A percentile compares a stretch with the other conserved stretches of the same genome.
These are phyloP conservation scores for Callyntrura sp. DNA, from an alignment of 2,888 invertebrate genomes.

Conservation along the genomic window DNA sequence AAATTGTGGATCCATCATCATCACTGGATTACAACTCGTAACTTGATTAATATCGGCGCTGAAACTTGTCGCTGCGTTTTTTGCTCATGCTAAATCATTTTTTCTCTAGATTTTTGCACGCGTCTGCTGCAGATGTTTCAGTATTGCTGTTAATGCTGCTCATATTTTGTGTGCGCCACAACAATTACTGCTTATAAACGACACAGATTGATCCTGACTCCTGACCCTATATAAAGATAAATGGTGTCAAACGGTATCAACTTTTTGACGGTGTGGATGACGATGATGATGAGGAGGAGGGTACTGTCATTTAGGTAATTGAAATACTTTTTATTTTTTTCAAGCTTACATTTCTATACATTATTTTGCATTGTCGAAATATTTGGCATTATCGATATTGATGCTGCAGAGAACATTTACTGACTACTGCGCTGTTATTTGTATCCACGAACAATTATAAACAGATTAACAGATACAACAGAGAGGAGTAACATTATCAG, in stretches of 20 bases:
- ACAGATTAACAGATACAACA: not conserved
- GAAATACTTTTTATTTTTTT: not conserved
- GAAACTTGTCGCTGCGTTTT: no score
- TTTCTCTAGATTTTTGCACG: no score
- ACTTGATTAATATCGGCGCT: not conserved
- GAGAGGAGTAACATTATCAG: not conserved
- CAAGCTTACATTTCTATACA: slow-evolving; percentile 60
- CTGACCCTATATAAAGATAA: not conserved
- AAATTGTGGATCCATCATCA: slow-evolving; percentile 1
- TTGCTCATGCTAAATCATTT: not conserved
- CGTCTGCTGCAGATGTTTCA: no score
- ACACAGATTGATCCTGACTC: not conserved
- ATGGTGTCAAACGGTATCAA: no score
- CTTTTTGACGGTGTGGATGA: not conserved
- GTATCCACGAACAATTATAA: not conserved
- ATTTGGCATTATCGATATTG: not conserved
- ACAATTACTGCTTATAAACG: no score
- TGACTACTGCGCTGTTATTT: not conserved
- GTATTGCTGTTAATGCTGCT: no score
- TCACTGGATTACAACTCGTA: not conserved
- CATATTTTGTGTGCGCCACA: no score
- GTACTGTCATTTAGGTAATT: not conserved
- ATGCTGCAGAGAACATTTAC: not conserved
- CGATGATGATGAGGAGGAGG: not conserved
- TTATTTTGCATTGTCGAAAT: slow-evolving; percentile 41